A percentile compares a stretch with the other conserved stretches of the same genome.
These are phyloP conservation scores for Fulica atra DNA, from an alignment of 2,113 vertebrate species.

Conservation along the genomic window DNA sequence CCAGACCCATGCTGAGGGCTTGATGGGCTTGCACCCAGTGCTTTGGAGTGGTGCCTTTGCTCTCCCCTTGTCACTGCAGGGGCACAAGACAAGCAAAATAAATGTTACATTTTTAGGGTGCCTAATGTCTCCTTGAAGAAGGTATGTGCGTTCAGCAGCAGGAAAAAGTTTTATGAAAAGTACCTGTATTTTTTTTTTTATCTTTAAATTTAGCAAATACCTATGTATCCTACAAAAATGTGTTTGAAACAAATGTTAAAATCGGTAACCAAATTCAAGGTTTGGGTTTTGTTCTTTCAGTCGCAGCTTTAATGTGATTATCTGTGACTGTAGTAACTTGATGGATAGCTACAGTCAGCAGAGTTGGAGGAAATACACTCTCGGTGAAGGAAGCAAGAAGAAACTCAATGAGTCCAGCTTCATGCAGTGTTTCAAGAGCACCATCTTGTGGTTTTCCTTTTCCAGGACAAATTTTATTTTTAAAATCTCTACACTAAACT, in stretches of 20 bases:
- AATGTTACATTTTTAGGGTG: background rate
- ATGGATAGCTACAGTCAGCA: background rate
- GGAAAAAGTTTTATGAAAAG: background rate
- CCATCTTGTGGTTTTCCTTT: constrained; percentile 69
- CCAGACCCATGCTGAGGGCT: fast-evolving
- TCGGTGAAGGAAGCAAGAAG: fast-evolving
- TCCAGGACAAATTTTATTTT: background rate
- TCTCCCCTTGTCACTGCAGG: background rate
- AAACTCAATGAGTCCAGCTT: fast-evolving
- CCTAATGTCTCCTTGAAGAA: background rate
- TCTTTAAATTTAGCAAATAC: background rate
- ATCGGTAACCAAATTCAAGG: background rate
- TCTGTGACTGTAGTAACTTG: fast-evolving
- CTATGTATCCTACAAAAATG: background rate
- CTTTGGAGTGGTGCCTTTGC: background rate
- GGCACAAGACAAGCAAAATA: background rate
- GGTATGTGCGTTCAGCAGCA: background rate
- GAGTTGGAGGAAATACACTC: background rate
- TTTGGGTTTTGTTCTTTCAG: background rate
- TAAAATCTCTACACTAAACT: fast-evolving
- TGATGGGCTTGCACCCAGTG: background rate
- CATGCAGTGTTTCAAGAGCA: constrained; percentile 38
- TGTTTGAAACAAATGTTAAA: background rate
- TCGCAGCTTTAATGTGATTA: background rate
- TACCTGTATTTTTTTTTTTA: fast-evolving